Evolutionary conservation across 2,888 invertebrate species (phyloP), one percentile per base, ranked within the genome.

Genomic region (Fragum sueziense): DNA sequence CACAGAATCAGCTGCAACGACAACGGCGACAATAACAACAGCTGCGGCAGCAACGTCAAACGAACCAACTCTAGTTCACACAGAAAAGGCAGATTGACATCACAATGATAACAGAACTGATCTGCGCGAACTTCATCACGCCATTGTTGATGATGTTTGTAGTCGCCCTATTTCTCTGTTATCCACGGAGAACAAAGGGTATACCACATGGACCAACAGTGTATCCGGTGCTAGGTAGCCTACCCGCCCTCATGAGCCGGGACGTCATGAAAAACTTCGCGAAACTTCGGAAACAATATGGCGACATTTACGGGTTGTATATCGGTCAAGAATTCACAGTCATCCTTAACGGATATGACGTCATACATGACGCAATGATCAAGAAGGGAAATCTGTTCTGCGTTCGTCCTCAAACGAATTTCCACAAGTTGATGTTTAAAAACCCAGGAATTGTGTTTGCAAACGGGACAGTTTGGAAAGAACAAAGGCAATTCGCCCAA

Each of bases 271-370:
- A 22, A 29, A 29, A 52, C n/a, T 79, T 81, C 31, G 65, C 65
- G 1, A 14, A 29, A 0, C 74, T 84, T 17, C 76, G 80, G 14
- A 71, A 68, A 31, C 57, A 61, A 34, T 81, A 79, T 47, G 84
- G 84, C 0, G 80, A 84, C 27, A 62, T 84, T 17, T 84, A 77
- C 34, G 75, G 80, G 20, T n/a, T 84, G 11, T 84, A 79, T 54
- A 72, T 84, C 14, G 84, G 84, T 17, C 59, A 72, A 31, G 79
- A 81, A 20, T 70, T 81, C 20, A 76, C 79, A 0, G 79, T 84
- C 1, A 67, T 79, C 7, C 27, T 84, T 0, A 79, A 79, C 73
- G 84, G 84, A 9, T 81, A 75, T 68, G 84, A 84, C 52, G 79
- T 73, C 47, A 79, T 84, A 14, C 74, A 79, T 17, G 84, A 81